Percentiles rank a stretch among this genome's conserved stretches.
These are phyloP conservation scores for Lasius fuliginosus DNA, from an alignment of 2,888 invertebrate genomes.

Conservation along the genomic window DNA sequence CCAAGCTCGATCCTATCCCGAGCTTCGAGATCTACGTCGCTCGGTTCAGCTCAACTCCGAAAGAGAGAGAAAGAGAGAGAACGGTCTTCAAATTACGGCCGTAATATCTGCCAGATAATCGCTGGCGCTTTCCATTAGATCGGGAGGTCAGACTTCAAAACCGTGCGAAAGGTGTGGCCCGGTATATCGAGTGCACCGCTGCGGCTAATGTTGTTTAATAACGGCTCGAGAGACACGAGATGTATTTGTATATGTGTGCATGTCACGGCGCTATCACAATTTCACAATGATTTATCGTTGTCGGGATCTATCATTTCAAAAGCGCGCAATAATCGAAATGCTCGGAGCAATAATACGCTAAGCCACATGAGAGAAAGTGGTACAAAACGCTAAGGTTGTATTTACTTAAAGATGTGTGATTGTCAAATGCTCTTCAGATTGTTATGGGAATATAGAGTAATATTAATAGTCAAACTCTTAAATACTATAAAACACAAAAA, in stretches of 20 bases:
- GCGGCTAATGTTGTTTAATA: constrained; percentile 53
- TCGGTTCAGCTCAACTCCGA: neutral
- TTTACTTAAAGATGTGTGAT: neutral
- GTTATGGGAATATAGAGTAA: neutral
- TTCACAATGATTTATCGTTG: constrained; percentile 35
- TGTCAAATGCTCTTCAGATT: neutral
- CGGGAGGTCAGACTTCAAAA: constrained; percentile 65
- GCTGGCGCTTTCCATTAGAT: constrained; percentile 44
- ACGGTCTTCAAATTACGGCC: constrained; percentile 27
- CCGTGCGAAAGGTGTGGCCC: constrained; percentile 80
- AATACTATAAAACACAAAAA: neutral
- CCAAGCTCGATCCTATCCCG: constrained; percentile 34
- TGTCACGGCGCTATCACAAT: constrained; percentile 34
- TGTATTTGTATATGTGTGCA: neutral
- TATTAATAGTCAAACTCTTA: neutral
- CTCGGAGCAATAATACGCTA: constrained; percentile 23
- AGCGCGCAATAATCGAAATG: constrained; percentile 12
- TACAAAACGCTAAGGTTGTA: constrained; percentile 1
- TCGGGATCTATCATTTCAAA: constrained; percentile 26
- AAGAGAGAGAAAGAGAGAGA: neutral
- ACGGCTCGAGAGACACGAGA: constrained; percentile 7
- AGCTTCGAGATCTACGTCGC: constrained; percentile 10
- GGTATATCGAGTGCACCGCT: constrained; percentile 37
- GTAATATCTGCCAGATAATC: constrained; percentile 49
- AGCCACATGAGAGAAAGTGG: constrained; percentile 14